Evolutionary conservation across 2,888 invertebrate genomes (phyloP), one percentile per base, ranked within the genome.

Genomic region (Melanophora roralis): DNA sequence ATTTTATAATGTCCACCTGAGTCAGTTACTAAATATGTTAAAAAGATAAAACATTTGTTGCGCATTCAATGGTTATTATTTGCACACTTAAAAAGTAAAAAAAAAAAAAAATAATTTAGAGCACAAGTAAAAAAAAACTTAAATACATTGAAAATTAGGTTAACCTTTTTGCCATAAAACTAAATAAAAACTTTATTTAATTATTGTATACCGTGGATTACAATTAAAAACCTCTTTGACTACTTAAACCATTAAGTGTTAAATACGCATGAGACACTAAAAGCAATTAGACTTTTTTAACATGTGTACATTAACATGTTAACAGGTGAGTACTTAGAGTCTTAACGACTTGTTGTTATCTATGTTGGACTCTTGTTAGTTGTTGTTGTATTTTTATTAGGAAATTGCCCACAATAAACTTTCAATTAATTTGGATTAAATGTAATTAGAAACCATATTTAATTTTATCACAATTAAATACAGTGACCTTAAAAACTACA

Each of bases 391-490:
- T n/a, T n/a, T 53, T 23, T 45, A 27, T n/a, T 47, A 75, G 47
- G 45, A 79, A 73, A 71, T 75, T 74, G 59, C 40, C 32, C 74
- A 53, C 79, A 79, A 79, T 79, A 75, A 75, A 71, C 79, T 79
- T 79, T 79, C 79, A 79, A 79, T 79, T 79, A 79, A 74, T 71
- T 75, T 36, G 60, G 34, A 65, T 71, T 71, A 71, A 75, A 75
- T 65, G 69, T 45, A 53, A 9, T 27, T 36, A 23, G 69, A 79
- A 75, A 71, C 79, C 75, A 75, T 71, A 65, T 21, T 53, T 53
- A 64, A 40, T 53, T 62, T 51, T 65, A 75, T 71, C 71, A 74
- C 64, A 75, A 53, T 79, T 79, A 60, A 43, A 7, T 11, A 47
- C 2, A 47, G 16, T 64, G 69, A 55, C 69, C 76, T 76, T 76